Conservation (phyloP, 2,888 invertebrate species). For the Drosophila engyochracea region DNA sequence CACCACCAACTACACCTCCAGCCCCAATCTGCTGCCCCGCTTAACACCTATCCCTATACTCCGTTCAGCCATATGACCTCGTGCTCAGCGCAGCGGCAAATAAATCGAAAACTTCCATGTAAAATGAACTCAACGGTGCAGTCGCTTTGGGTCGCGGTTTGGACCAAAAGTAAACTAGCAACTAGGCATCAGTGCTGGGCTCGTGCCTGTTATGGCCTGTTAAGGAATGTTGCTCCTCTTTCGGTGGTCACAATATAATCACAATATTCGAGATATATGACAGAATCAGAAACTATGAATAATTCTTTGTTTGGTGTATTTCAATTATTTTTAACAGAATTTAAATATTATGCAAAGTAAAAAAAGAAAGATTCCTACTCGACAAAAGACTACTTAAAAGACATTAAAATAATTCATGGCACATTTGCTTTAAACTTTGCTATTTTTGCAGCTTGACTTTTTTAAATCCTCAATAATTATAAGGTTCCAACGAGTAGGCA, state of each 20-base stretch:
- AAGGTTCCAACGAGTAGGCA: not conserved
- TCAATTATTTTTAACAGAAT: not conserved
- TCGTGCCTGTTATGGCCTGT: not conserved
- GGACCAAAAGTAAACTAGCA: constrained; percentile 21
- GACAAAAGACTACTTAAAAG: not conserved
- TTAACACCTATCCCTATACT: constrained; percentile 20
- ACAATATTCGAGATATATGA: not conserved
- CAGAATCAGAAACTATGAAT: not conserved
- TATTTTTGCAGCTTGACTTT: not conserved
- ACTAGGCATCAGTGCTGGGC: constrained; percentile 6
- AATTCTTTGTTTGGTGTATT: not conserved
- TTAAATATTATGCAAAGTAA: not conserved
- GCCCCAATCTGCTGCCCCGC: not conserved
- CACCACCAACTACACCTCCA: constrained; percentile 22
- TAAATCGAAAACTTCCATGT: constrained; percentile 42
- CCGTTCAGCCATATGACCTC: constrained; percentile 35
- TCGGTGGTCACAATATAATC: not conserved
- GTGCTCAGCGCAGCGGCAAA: constrained; percentile 50
- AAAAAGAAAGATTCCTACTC: not conserved
- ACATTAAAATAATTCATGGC: not conserved
- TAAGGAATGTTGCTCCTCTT: not conserved
- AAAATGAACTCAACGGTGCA: constrained; percentile 52
- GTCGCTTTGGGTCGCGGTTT: constrained; percentile 30
- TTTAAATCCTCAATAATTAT: not conserved
- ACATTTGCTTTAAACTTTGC: not conserved